These are phyloP conservation scores for Leistus spinibarbis DNA, from an alignment of 2,888 invertebrate genomes.

Conservation along the genomic window DNA sequence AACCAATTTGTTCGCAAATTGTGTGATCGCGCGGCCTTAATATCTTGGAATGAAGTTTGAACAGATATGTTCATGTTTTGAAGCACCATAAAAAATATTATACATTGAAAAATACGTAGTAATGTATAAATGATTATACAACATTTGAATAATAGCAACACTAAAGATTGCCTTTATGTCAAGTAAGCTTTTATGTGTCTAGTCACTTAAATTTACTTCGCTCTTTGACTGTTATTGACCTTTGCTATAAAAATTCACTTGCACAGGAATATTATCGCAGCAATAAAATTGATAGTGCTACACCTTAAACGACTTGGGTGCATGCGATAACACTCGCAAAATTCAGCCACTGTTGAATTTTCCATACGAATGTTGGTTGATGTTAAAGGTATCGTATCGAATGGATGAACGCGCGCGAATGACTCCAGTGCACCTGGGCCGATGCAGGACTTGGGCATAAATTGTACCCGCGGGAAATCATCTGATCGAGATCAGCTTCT, in stretches of 20 bases:
- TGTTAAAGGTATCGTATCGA: neutral
- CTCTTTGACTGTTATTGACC: neutral
- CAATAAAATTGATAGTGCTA: neutral
- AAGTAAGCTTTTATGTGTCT: neutral
- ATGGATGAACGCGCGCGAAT: neutral
- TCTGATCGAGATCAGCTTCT: conserved; percentile 47
- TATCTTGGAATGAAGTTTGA: too few relatives aligned
- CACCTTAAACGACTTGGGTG: neutral
- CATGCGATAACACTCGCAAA: neutral
- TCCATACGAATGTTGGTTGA: conserved; percentile 1
- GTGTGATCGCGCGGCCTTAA: too few relatives aligned
- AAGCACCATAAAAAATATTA: too few relatives aligned
- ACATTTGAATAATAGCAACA: neutral
- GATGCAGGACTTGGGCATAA: conserved; percentile 42
- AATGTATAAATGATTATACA: neutral
- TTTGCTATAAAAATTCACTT: neutral
- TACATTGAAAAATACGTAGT: neutral
- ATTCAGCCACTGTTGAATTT: neutral
- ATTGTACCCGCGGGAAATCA: conserved; percentile 51
- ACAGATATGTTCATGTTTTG: too few relatives aligned
- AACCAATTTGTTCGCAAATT: too few relatives aligned
- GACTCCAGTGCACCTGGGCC: conserved; percentile 43
- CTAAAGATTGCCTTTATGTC: neutral
- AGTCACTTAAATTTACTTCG: neutral
- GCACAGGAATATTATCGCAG: too few relatives aligned